Evolutionary conservation across 2,113 vertebrate species (phyloP), one percentile per base, ranked within the genome.

Genomic region (Paramormyrops kingsleyae): DNA sequence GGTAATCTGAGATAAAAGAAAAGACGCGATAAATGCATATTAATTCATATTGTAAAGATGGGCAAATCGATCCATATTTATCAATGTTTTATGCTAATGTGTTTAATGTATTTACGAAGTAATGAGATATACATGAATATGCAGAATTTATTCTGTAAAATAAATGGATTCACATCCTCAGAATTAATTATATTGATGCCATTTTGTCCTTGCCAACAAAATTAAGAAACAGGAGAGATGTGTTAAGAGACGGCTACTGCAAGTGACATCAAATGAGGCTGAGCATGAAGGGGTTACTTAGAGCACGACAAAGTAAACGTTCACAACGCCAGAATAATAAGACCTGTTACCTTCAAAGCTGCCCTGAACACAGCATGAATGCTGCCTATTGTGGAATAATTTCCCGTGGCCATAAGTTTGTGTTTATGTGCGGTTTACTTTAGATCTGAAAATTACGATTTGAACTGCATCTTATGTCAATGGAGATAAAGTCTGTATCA

Each of bases 1-100:
- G 98, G 95, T 98, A 99, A 93, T 99, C 98, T 99, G 96, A 9
- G 93, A 92, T 87, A 53, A 91, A 92, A 44, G 46, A 62, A 90
- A 44, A 42, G 89, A 93, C 46, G 39, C 44, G 47, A 77, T 91
- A 39, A 27, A 89, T 83, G 62, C 62, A 91, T 56, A 80, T 88
- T 77, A 56, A 88, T 88, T 88, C 83, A 47, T 31, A n/a, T 50
- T 31, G 66, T 84, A 42, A 77, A 87, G 24, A 87, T n/a, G 13
- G 31, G 85, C 85, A 56, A 87, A 87, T 87, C 85, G 50, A 53
- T 53, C 27, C 50, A 90, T 77, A 80, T 87, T 74, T 77, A 74
- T 74, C 46, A 87, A 47, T 62, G 80, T 62, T 84, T 89, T 19
- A 83, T 89, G 88, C 31, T 83, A 52, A 89, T 83, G 83, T 27